phyloP scores from a whole-genome alignment of 37 sponge, comb jelly and placozoan genomes.

The Aphrocallistes beatrix region DNA sequence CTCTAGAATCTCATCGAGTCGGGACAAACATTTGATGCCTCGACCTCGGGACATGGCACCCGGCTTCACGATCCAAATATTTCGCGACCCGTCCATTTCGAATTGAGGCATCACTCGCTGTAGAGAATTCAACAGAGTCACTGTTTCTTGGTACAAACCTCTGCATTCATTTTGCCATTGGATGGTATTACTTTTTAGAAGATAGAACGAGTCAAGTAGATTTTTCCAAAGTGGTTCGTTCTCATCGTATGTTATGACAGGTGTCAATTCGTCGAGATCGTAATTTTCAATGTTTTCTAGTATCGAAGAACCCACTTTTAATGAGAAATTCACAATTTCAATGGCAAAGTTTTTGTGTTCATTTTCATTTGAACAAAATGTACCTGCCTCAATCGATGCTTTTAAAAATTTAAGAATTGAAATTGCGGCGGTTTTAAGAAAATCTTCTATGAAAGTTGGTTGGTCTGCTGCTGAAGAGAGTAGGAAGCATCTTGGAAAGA shows the following conservation, averaged over 20 bases:
- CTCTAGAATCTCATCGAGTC: conserved; percentile 48
- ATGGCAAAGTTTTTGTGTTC: neutral
- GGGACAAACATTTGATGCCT: conserved; percentile 61
- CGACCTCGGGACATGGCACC: conserved; percentile 88
- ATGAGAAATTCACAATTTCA: conserved; percentile 28
- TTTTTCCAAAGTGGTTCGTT: neutral
- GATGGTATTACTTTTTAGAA: neutral
- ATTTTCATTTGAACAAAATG: conserved; percentile 57
- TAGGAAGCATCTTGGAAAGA: conserved; percentile 90
- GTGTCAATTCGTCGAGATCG: conserved; percentile 49
- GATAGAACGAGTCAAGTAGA: neutral
- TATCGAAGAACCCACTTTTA: conserved; percentile 39
- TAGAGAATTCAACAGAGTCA: neutral
- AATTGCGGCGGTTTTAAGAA: neutral
- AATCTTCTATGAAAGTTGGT: conserved; percentile 57
- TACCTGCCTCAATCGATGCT: neutral
- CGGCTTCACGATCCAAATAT: conserved; percentile 95
- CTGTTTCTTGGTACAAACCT: neutral
- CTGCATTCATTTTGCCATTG: neutral
- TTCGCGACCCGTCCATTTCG: conserved; percentile 64
- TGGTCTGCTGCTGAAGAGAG: conserved; percentile 64
- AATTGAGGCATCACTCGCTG: conserved; percentile 42
- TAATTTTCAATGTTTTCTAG: conserved; percentile 37
- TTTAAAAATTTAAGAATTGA: neutral
- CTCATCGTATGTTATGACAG: neutral